Percentiles rank a stretch among this genome's conserved stretches.
phyloP scores from a whole-genome alignment of 2,888 invertebrate genomes.

The Cancer borealis region DNA sequence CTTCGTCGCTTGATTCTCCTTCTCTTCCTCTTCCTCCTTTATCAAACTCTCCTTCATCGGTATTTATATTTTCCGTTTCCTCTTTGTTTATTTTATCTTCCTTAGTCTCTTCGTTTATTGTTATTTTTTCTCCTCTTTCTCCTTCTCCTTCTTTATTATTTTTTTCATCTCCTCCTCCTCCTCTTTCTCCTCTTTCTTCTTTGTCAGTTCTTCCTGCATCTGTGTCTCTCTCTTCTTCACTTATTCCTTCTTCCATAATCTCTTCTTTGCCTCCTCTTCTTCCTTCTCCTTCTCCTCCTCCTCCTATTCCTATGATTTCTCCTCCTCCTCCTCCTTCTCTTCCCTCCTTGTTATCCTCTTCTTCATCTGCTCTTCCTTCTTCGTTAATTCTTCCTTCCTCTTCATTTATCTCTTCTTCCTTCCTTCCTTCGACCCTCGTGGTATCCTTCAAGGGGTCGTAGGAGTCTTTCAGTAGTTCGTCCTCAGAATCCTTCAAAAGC shows the following conservation, averaged over 20 bases:
- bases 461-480: background rate
- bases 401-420: background rate
- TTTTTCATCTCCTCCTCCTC: background rate
- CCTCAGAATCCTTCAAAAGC: too few species aligned
- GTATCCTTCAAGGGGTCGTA: background rate
- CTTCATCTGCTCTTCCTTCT: background rate
- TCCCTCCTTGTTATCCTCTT: background rate
- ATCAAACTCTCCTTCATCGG: background rate
- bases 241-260: background rate
- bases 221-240: background rate
- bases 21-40: background rate
- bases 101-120: background rate
- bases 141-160: background rate
- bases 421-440: background rate
- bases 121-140: background rate
- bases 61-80: background rate
- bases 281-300: background rate
- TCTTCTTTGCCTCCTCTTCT: background rate
- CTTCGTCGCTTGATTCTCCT: background rate
- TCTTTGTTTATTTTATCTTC: background rate
- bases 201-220: background rate
- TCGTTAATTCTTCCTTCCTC: background rate
- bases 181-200: background rate
- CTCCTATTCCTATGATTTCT: too few species aligned
- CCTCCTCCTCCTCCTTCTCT: background rate